These are phyloP conservation scores for Linyphia triangularis DNA, from an alignment of 2,888 invertebrate species.

Conservation along the genomic window DNA sequence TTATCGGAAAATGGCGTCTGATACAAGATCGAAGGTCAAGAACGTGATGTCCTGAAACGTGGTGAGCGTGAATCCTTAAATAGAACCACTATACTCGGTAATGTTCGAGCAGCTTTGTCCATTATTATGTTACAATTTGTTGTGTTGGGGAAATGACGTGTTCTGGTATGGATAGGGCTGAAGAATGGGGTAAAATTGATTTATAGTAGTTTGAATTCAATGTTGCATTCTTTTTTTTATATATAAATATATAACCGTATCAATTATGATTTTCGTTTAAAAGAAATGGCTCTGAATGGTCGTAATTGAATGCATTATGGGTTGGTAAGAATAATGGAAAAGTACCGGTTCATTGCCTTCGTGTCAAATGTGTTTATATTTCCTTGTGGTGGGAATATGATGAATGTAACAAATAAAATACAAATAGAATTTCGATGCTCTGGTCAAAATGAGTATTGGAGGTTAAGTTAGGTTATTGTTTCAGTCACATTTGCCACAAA, in stretches of 20 bases:
- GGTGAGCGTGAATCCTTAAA: constrained; percentile 46
- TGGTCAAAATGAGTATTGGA: not conserved
- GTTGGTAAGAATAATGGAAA: not conserved
- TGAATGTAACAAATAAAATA: not conserved
- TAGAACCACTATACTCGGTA: constrained; percentile 14
- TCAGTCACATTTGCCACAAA: no score
- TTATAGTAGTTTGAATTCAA: not conserved
- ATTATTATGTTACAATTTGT: not conserved
- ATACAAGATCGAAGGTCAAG: constrained; percentile 41
- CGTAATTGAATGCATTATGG: not conserved
- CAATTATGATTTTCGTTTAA: not conserved
- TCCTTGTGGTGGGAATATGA: not conserved
- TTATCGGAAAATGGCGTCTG: constrained; percentile 50
- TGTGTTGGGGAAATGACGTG: not conserved
- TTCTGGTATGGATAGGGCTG: not conserved
- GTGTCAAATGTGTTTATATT: not conserved
- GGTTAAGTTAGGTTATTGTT: not conserved
- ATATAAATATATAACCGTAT: no score
- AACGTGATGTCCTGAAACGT: constrained; percentile 46
- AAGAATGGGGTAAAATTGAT: not conserved
- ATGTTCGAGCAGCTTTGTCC: not conserved
- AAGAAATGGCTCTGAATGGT: not conserved
- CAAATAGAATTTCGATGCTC: not conserved
- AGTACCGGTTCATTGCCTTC: not conserved
- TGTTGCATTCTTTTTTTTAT: not conserved